Evolutionary conservation across 64 coral and sea anemone genomes (phyloP), one percentile per base, ranked within the genome.

Genomic region (Astreopora myriophthalma): DNA sequence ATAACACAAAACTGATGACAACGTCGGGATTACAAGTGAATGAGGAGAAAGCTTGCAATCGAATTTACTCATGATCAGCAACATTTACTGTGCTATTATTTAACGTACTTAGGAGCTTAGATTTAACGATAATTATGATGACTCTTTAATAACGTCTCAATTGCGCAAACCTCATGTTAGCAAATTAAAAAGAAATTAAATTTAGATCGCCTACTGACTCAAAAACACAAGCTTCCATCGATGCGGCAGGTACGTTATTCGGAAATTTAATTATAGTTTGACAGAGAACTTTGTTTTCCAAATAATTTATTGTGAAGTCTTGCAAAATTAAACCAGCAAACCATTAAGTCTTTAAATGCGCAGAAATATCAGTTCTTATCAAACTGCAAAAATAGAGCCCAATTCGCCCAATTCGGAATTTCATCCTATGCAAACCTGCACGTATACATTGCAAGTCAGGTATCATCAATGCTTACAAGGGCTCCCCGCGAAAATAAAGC

Each of bases 401-500:
- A 75, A 39, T 75, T 55, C 17, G 17, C 17, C 3, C 51, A 55
- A 55, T 55, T 55, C 12, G 51, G n/a, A n/a, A n/a, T n/a, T n/a
- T n/a, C n/a, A n/a, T n/a, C n/a, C n/a, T 55, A 16, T 55, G 7
- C 51, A 55, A 16, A 16, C 51, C 51, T 55, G 51, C 51, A 55
- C 51, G 51, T 55, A 75, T 35, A 38, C 24, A 36, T 55, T 30
- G 20, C 42, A 78, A 48, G 40, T 87, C 74, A 37, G 20, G 46
- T 33, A 38, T 88, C 73, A 35, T 76, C 67, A 61, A 80, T 64
- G 48, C 65, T 62, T 88, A 93, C 65, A 86, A 37, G 58, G 71
- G 24, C 90, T 80, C 85, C 12, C 84, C 91, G 44, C 89, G 82
- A 77, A 97, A 90, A 79, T 91, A 87, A n/a, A 94, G 91, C 74